phyloP scores from a whole-genome alignment of 2,888 invertebrate species.

The Kryphioiulus occultus region DNA sequence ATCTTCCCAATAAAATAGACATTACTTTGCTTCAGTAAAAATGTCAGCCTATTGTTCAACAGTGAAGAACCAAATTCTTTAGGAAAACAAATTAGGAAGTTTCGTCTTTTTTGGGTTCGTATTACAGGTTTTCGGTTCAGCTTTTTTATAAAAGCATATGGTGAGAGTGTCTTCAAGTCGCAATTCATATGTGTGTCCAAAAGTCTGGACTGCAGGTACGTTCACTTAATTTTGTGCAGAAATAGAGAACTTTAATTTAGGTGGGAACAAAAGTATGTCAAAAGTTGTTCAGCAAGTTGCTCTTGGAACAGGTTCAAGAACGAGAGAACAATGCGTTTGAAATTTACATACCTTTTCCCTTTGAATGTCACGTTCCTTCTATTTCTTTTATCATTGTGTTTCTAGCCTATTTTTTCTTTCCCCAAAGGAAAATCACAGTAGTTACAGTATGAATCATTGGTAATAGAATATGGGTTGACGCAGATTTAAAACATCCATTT shows the following conservation, averaged over 20 bases:
- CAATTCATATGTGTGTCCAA: background rate
- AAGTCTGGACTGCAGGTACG: background rate
- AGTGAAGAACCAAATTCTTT: background rate
- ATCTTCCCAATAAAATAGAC: background rate
- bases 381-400: background rate
- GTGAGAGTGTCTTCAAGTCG: background rate
- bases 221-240: background rate
- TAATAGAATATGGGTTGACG: no score
- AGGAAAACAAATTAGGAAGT: background rate
- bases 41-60: background rate
- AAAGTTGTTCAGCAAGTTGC: background rate
- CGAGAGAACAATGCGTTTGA: background rate
- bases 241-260: background rate
- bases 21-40: background rate
- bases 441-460: no score
- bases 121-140: background rate
- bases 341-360: background rate
- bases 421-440: no score
- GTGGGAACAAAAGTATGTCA: conserved; percentile 36
- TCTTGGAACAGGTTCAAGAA: conserved; percentile 34
- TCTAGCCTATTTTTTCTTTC: background rate
- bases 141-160: background rate
- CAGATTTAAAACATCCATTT: no score
- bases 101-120: background rate
- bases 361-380: background rate